Evolutionary conservation across 2,888 invertebrate genomes (phyloP), one percentile per base, ranked within the genome.

Genomic region (Synergus laeviventris): DNA sequence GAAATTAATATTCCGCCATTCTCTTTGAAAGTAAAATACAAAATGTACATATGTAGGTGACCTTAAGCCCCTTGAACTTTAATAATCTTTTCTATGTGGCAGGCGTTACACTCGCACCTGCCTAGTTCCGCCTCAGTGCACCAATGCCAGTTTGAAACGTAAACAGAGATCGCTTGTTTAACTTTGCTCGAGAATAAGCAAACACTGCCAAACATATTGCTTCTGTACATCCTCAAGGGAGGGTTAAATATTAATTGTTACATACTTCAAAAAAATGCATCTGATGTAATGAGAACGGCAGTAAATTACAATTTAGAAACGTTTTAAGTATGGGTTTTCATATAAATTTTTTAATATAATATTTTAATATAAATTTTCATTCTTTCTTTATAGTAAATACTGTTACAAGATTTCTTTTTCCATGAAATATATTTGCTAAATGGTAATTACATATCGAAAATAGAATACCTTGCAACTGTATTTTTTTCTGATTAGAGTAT

Each of bases 91-190:
- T 64, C 14, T 7, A 18, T 14, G 18, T 66, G 24, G 21, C 36
- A 60, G 60, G 24, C 24, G 42, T 56, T 56, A 56, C 18, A n/a
- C 21, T 45, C 21, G 70, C 70, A 70, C 31, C 70, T 70, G 70
- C 11, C 24, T n/a, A 49, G 24, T 49, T 49, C 49, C n/a, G 70
- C 70, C 18, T 49, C n/a, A 66, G 14, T 70, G 66, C 31, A 11
- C 38, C 11, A 18, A 9, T 38, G n/a, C 16, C 16, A n/a, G 7
- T 45, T 49, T 70, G n/a, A 1, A 70, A 49, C 31, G 31, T 45
- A 49, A 49, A 70, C 45, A 45, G 45, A 49, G 3, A 42, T 24
- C n/a, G 24, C 45, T 45, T 66, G 45, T 66, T 66, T 45, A 66
- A 42, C 64, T 42, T 42, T 24, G 7, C n/a, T 18, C 64, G 21